Evolutionary conservation across 2,113 vertebrate species (phyloP).

Genomic region (Origma solitaria): DNA sequence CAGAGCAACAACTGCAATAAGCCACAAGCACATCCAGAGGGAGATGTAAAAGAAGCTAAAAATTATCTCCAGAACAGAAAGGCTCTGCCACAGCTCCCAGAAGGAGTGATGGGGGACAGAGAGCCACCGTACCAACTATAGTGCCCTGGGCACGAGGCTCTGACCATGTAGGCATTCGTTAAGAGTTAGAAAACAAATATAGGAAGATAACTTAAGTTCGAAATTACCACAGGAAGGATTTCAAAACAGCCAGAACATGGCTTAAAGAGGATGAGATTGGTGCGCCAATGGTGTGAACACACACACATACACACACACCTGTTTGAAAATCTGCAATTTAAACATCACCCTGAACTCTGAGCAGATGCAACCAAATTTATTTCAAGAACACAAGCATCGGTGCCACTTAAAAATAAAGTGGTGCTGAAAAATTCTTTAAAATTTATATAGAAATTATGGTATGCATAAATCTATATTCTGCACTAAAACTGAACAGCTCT

Average conservation of each 20-base stretch:
- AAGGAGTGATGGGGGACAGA: background rate
- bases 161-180: fast-evolving
- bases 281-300: background rate
- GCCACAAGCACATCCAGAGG: background rate
- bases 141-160: background rate
- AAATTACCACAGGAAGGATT: background rate
- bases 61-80: background rate
- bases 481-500: background rate
- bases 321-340: background rate
- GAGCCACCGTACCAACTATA: background rate
- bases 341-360: background rate
- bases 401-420: background rate
- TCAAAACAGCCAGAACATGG: background rate
- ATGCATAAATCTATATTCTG: background rate
- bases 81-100: background rate
- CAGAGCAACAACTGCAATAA: background rate
- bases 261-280: background rate
- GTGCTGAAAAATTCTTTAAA: background rate
- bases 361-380: background rate
- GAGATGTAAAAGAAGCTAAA: background rate
- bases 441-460: background rate
- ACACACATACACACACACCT: background rate
- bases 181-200: background rate
- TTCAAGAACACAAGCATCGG: background rate
- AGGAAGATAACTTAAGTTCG: background rate